phyloP scores from a whole-genome alignment of 2,797 vertebrate genomes.

The Vultur gryphus region DNA sequence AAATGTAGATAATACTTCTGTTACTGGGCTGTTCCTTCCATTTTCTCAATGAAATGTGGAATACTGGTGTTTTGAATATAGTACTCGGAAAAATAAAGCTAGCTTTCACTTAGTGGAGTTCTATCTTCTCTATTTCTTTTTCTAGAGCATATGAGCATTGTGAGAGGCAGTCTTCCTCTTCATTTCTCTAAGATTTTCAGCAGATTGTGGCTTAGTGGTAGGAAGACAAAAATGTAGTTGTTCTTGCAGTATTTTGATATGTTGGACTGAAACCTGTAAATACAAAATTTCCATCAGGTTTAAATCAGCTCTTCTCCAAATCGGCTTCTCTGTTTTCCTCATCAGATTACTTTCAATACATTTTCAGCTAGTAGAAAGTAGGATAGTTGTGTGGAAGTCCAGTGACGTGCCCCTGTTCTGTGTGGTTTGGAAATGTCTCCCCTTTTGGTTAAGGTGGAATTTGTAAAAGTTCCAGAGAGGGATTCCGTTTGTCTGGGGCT shows the following conservation, averaged over 20 bases:
- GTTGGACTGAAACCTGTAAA: neutral
- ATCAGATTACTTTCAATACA: neutral
- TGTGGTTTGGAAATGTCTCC: neutral
- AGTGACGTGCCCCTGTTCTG: neutral
- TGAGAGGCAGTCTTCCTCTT: neutral
- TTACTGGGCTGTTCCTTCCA: neutral
- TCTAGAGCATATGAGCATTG: neutral
- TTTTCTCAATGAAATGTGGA: neutral
- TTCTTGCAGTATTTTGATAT: neutral
- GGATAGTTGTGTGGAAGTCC: neutral
- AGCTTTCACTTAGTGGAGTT: neutral
- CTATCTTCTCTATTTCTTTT: neutral
- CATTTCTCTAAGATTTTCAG: neutral
- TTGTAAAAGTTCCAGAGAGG: neutral
- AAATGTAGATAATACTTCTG: neutral
- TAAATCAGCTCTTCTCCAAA: neutral
- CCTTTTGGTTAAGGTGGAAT: neutral
- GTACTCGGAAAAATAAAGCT: neutral
- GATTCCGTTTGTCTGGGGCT: neutral
- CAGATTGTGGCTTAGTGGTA: neutral
- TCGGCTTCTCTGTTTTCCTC: neutral
- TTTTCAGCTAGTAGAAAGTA: neutral
- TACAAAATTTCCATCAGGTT: neutral
- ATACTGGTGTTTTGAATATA: neutral
- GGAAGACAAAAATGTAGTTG: neutral